These are phyloP conservation scores for Diadophis punctatus DNA, from an alignment of 2,113 vertebrate species.

Conservation along the genomic window DNA sequence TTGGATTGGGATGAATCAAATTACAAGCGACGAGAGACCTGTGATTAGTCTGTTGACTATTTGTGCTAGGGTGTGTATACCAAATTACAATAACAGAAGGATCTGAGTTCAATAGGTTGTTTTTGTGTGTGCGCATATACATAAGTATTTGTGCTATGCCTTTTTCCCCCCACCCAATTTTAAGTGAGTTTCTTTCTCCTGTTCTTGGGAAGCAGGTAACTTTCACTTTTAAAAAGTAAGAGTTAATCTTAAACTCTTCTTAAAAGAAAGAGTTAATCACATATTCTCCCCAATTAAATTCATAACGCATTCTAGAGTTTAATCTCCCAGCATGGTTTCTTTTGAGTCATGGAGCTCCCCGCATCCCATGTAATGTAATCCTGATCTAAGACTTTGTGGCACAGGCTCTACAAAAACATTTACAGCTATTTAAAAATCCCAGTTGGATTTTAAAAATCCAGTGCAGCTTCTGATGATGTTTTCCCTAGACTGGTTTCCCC, in stretches of 20 bases:
- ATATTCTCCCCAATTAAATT: neutral
- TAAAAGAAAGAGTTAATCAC: neutral
- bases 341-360: neutral
- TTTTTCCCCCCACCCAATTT: neutral
- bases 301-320: neutral
- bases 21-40: neutral
- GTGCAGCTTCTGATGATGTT: neutral
- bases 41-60: neutral
- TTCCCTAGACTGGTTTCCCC: neutral
- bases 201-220: neutral
- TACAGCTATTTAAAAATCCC: neutral
- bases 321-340: neutral
- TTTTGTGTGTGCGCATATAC: neutral
- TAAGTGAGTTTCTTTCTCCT: neutral
- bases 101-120: neutral
- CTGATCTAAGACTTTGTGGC: neutral
- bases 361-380: neutral
- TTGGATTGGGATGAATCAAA: neutral
- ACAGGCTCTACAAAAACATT: slow-evolving; percentile 31
- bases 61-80: neutral
- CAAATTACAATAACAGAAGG: neutral
- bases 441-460: neutral
- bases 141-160: neutral
- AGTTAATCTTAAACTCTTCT: neutral
- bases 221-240: neutral